Conservation (phyloP, 1,140 invertebrate genomes). For the Calliphora vicina region DNA sequence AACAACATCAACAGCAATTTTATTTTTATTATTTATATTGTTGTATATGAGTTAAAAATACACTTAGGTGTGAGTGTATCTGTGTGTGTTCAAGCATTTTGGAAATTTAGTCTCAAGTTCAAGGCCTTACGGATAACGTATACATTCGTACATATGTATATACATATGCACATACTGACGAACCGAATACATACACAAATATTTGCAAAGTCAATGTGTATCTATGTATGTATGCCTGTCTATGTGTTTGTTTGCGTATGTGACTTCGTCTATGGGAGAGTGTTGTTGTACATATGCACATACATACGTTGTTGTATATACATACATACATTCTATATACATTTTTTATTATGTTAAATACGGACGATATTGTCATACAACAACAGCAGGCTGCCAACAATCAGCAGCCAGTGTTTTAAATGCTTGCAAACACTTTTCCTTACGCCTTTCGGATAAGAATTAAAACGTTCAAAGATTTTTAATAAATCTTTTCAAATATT, state of each 20-base stretch:
- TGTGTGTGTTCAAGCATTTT: conserved; percentile 47
- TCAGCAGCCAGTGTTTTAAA: background rate
- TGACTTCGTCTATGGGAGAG: background rate
- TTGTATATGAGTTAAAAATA: background rate
- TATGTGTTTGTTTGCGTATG: background rate
- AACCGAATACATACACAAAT: conserved; percentile 1
- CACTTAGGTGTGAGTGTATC: background rate
- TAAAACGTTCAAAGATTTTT: no score
- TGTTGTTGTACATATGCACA: background rate
- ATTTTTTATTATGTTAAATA: background rate
- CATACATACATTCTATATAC: no score
- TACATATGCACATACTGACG: background rate
- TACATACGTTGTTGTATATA: background rate
- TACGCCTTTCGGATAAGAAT: no score
- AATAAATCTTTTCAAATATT: no score
- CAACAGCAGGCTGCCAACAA: background rate
- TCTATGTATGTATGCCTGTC: background rate
- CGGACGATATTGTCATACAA: background rate
- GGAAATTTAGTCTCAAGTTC: conserved; percentile 64
- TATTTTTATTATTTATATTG: conserved; percentile 19
- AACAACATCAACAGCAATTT: background rate
- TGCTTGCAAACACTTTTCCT: no score
- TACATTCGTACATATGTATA: background rate
- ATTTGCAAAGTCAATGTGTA: conserved; percentile 15
- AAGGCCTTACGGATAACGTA: conserved; percentile 61